Evolutionary conservation across 2,113 vertebrate genomes (phyloP), one percentile per base, ranked within the genome.

Genomic region (Oreotrochilus melanogaster): DNA sequence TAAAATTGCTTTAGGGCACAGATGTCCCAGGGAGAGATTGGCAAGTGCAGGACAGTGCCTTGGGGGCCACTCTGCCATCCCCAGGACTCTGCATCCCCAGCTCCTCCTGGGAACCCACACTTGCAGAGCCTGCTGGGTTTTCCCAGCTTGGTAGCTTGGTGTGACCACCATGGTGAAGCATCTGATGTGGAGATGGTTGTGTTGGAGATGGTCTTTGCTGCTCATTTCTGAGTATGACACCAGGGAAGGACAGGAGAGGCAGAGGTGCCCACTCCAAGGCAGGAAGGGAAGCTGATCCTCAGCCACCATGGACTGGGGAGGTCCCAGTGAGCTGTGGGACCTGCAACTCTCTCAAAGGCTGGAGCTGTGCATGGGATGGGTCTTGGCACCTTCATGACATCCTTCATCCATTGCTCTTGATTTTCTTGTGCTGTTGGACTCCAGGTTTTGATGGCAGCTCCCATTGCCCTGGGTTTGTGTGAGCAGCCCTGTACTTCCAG

Each of bases 41-140:
- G 78, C 31, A 25, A 81, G 62, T 1, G 0, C 30, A 18, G 69
- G 92, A 33, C 7, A 0, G 25, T 5, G 5, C 0, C 0, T 0
- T 1, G 9, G 45, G 54, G 70, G 23, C 61, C 4, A 3, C 25
- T 57, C 33, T 84, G 83, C 86, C 67, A 45, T 61, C 66, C 45
- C 53, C 58, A 42, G 35, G 35, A 3, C 25, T 57, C 33, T 84
- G 83, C 86, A 45, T 61, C 66, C 45, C 53, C 58, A 0, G 42
- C 3, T 61, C 14, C 47, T 81, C 50, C 71, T 70, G 73, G 81
- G 42, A 85, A 69, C 19, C 13, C 24, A 4, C 0, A 1, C 28
- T 86, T 43, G 9, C 25, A 56, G 31, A n/a, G 8, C 43, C 10
- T 22, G 4, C 14, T 91, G 70, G 23, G n/a, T 37, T 88, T 35